Percentiles rank a stretch among this genome's conserved stretches.
Conservation (phyloP, 2,888 invertebrate genomes). For the Brachyopa scutellaris region DNA sequence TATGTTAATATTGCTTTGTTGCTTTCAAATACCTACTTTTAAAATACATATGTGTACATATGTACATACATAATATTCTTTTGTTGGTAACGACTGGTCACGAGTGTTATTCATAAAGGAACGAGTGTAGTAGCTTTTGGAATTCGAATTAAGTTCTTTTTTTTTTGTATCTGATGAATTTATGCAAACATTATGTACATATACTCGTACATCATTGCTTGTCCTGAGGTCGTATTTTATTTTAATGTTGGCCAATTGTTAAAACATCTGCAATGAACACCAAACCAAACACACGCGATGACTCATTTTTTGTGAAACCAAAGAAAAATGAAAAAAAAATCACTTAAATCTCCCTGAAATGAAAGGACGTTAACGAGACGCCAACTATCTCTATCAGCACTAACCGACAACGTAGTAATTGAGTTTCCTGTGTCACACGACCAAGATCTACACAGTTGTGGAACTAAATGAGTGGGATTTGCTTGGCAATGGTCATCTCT, state of each 20-base stretch:
- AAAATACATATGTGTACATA: no score
- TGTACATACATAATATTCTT: no score
- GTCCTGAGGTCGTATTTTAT: slow-evolving; percentile 40
- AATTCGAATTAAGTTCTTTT: not conserved
- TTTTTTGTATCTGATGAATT: slow-evolving; percentile 22
- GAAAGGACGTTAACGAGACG: slow-evolving; percentile 50
- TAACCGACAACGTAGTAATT: slow-evolving; percentile 44
- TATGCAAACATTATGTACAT: no score
- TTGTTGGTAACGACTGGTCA: no score
- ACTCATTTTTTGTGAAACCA: slow-evolving; percentile 31
- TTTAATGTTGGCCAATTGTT: slow-evolving; percentile 59
- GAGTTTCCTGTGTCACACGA: slow-evolving; percentile 61
- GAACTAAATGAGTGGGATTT: slow-evolving; percentile 57
- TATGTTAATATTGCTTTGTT: slow-evolving; percentile 6
- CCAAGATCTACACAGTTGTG: slow-evolving; percentile 22
- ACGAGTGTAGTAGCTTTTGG: no score
- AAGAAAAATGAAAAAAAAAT: not conserved
- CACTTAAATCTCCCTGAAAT: slow-evolving; percentile 22
- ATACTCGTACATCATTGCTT: slow-evolving; percentile 20
- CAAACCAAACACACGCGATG: slow-evolving; percentile 12
- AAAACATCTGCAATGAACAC: slow-evolving; percentile 35
- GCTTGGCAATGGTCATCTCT: slow-evolving; percentile 44
- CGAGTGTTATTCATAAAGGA: no score
- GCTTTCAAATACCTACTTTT: no score
- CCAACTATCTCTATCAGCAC: slow-evolving; percentile 26